Conservation (phyloP, 1,140 invertebrate genomes). For the Pachypsylla venusta region DNA sequence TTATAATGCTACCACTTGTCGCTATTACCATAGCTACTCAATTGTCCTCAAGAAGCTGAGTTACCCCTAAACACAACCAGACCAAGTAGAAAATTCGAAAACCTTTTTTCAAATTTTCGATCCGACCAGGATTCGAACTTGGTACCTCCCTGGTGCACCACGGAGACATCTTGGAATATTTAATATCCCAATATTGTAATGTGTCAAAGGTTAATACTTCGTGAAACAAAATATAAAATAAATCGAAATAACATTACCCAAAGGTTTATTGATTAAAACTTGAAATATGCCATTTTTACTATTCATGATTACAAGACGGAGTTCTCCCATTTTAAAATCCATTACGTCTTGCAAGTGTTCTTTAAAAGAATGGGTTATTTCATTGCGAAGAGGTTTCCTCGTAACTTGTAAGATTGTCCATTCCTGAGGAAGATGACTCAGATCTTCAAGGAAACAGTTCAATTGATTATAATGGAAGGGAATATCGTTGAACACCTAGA, state of each 20-base stretch:
- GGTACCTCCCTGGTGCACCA: not conserved
- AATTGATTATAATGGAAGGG: not conserved
- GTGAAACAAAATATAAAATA: not conserved
- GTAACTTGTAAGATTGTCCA: not conserved
- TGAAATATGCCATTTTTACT: not conserved
- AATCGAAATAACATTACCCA: not conserved
- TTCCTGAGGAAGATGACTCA: not conserved
- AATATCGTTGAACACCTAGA: constrained; percentile 3
- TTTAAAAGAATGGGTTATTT: not conserved
- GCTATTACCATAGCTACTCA: too few species aligned
- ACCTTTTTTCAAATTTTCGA: too few species aligned
- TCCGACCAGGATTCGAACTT: too few species aligned
- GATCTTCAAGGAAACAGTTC: not conserved
- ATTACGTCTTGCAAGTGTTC: not conserved
- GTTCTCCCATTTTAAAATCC: not conserved
- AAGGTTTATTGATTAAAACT: not conserved
- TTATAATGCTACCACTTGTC: too few species aligned
- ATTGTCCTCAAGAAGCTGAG: too few species aligned
- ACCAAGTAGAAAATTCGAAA: too few species aligned
- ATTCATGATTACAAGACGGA: not conserved
- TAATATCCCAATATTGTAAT: not conserved
- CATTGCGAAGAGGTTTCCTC: not conserved
- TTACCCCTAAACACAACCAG: too few species aligned
- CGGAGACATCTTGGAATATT: not conserved
- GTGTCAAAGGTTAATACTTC: not conserved